phyloP scores from a whole-genome alignment of 2,888 invertebrate genomes.

The Standfussiana lucernea region DNA sequence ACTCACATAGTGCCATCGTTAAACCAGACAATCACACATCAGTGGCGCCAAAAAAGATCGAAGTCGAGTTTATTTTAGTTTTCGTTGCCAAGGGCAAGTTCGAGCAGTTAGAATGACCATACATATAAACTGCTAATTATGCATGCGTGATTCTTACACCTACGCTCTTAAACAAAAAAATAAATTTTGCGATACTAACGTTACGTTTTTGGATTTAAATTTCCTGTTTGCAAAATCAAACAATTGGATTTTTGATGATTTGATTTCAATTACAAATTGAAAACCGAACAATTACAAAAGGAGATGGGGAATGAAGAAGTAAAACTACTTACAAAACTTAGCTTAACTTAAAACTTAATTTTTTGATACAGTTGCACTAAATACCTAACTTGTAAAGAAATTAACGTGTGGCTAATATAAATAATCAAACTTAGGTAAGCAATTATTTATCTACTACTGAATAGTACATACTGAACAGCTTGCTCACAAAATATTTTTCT shows the following conservation, averaged over 20 bases:
- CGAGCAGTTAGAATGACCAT: not conserved
- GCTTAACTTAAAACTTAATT: too few relatives aligned
- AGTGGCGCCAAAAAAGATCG: slow-evolving; percentile 48
- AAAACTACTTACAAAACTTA: too few relatives aligned
- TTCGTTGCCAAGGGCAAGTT: not conserved
- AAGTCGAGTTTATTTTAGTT: slow-evolving; percentile 9
- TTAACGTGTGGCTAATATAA: too few relatives aligned
- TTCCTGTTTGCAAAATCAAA: not conserved
- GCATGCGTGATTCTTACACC: not conserved
- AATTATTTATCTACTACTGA: not conserved
- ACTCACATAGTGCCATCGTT: not conserved
- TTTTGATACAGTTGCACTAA: too few relatives aligned
- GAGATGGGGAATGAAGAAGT: too few relatives aligned
- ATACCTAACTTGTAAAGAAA: too few relatives aligned
- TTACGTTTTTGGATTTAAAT: not conserved
- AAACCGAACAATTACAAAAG: too few relatives aligned
- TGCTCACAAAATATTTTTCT: not conserved
- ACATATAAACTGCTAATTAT: not conserved
- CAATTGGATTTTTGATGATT: too few relatives aligned
- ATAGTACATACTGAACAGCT: not conserved
- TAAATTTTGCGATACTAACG: not conserved
- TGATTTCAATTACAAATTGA: too few relatives aligned
- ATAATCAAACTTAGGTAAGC: not conserved
- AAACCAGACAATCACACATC: slow-evolving; percentile 27
- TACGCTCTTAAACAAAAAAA: not conserved